Conservation (phyloP, 1,140 invertebrate genomes). For the Ptiloglossa arizonensis region DNA sequence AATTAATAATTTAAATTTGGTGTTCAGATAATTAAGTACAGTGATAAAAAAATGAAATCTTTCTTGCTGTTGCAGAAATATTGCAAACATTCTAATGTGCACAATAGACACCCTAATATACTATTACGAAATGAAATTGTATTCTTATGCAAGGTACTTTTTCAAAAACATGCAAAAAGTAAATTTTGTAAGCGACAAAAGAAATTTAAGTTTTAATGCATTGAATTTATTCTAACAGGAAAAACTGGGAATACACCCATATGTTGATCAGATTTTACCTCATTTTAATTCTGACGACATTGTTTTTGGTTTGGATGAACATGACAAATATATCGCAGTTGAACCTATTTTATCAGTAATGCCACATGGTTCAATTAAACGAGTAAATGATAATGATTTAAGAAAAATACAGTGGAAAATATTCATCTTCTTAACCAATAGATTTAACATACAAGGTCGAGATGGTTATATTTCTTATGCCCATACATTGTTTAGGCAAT, state of each 20-base stretch:
- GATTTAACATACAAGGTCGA: slow-evolving; percentile 76
- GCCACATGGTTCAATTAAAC: slow-evolving; percentile 76
- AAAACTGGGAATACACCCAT: slow-evolving; percentile 47
- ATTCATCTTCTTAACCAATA: slow-evolving; percentile 77
- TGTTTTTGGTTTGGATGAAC: slow-evolving; percentile 81
- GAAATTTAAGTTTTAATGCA: neutral
- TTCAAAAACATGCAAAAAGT: neutral
- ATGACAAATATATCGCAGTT: slow-evolving; percentile 72
- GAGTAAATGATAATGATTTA: slow-evolving; percentile 71
- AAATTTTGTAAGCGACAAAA: neutral
- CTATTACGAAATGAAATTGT: slow-evolving; percentile 12
- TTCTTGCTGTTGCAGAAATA: slow-evolving; percentile 3
- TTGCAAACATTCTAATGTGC: neutral
- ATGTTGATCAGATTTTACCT: slow-evolving; percentile 82
- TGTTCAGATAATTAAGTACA: neutral
- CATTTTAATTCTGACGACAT: slow-evolving; percentile 83
- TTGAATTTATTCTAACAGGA: slow-evolving; percentile 48
- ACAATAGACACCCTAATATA: neutral
- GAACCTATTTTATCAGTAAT: slow-evolving; percentile 67
- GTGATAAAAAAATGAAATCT: neutral
- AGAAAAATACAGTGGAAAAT: slow-evolving; percentile 79
- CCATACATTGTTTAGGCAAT: slow-evolving; percentile 82
- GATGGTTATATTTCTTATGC: slow-evolving; percentile 75
- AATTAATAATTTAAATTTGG: neutral
- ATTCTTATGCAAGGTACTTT: slow-evolving; percentile 36